Percentiles rank a stretch among this genome's conserved stretches.
phyloP scores from a whole-genome alignment of 2,113 vertebrate genomes.

The Phyllostomus discolor region DNA sequence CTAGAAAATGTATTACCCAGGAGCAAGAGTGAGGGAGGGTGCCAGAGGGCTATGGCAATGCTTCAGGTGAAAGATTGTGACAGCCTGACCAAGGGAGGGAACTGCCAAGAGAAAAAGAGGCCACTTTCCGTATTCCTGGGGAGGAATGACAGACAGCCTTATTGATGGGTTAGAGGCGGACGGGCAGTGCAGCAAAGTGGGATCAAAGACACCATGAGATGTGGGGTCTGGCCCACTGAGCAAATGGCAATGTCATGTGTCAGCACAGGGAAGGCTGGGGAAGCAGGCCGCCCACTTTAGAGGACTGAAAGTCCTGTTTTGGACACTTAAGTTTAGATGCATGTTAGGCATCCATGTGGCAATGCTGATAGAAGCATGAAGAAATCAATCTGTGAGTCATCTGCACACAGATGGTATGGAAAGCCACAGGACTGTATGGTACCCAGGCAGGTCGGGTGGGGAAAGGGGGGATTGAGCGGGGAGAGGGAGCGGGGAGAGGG shows the following conservation, averaged over 20 bases:
- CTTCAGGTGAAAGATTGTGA: neutral
- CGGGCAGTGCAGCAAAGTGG: neutral
- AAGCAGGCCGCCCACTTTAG: neutral
- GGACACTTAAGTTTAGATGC: neutral
- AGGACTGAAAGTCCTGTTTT: neutral
- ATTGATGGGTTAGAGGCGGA: neutral
- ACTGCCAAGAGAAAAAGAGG: neutral
- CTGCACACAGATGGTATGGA: neutral
- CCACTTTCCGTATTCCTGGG: neutral
- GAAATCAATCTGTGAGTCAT: neutral
- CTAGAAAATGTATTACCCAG: neutral
- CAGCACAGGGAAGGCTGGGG: neutral
- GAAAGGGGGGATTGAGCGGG: too few relatives aligned
- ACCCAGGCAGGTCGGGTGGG: neutral
- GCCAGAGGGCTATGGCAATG: neutral
- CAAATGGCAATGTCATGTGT: neutral
- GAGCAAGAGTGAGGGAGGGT: neutral
- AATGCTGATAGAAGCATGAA: neutral
- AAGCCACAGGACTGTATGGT: neutral
- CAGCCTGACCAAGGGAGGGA: neutral
- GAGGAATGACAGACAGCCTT: neutral
- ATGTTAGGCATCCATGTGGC: neutral
- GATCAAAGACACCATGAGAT: neutral
- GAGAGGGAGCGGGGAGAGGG: neutral
- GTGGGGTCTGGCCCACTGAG: neutral